phyloP scores from a whole-genome alignment of 2,113 vertebrate genomes.

The Neomonachus schauinslandi region DNA sequence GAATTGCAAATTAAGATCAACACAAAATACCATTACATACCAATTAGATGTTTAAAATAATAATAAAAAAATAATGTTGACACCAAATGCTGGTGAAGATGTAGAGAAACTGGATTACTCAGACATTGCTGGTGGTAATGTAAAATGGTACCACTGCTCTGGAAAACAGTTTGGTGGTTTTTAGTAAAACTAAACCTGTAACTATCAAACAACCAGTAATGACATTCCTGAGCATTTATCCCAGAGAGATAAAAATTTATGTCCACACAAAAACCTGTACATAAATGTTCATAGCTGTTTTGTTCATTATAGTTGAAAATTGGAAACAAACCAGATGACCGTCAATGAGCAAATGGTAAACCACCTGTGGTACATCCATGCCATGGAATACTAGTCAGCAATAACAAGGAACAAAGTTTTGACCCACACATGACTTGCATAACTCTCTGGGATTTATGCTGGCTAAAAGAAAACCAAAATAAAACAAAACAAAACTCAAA shows the following conservation, averaged over 20 bases:
- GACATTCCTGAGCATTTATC: neutral
- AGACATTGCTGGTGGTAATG: neutral
- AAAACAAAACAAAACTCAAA: neutral
- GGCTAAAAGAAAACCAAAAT: neutral
- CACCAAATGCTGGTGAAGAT: neutral
- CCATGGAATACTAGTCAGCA: neutral
- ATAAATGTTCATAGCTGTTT: neutral
- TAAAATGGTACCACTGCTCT: neutral
- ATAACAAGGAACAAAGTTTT: neutral
- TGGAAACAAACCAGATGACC: too few relatives aligned
- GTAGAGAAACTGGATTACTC: neutral
- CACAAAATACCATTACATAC: neutral
- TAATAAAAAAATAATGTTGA: neutral
- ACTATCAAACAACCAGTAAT: neutral
- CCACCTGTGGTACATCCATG: fast-evolving
- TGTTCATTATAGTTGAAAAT: neutral
- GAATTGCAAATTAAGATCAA: neutral
- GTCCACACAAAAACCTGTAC: neutral
- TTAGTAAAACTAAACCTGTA: neutral
- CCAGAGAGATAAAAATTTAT: neutral
- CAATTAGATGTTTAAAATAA: neutral
- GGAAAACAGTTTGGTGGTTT: neutral
- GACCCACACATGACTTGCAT: neutral
- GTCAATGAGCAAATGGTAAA: neutral
- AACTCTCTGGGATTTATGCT: neutral